phyloP scores from a whole-genome alignment of 2,888 invertebrate species.

The Calameuta idolon region DNA sequence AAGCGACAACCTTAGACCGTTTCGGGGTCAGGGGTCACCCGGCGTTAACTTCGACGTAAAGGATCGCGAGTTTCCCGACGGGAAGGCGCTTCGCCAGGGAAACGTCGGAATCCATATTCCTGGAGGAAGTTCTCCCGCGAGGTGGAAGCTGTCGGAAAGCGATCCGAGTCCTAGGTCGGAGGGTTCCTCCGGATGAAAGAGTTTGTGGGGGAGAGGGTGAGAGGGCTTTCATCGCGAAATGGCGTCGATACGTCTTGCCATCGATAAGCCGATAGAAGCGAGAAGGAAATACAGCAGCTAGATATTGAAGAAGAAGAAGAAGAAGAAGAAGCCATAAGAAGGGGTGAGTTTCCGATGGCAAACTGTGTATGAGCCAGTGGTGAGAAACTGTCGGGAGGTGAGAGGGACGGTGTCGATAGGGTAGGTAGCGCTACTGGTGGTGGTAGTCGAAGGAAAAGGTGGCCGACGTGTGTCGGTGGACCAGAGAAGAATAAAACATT shows the following conservation, averaged over 20 bases:
- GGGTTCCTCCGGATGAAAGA: neutral
- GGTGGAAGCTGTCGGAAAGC: neutral
- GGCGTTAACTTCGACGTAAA: neutral
- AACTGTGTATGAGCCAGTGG: neutral
- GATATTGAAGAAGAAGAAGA: constrained; percentile 7
- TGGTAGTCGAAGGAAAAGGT: neutral
- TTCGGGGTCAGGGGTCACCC: neutral
- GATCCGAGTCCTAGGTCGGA: neutral
- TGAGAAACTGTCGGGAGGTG: neutral
- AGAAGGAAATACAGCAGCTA: constrained; percentile 9
- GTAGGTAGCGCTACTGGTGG: neutral
- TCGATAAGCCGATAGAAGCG: constrained; percentile 20
- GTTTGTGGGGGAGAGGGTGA: neutral
- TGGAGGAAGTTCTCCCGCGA: neutral
- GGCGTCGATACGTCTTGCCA: constrained; percentile 34
- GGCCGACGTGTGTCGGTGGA: neutral
- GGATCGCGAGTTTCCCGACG: neutral
- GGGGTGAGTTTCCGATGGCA: neutral
- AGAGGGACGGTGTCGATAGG: neutral
- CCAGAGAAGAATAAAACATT: constrained; percentile 59
- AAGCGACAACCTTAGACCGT: neutral
- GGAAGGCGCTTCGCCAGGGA: neutral
- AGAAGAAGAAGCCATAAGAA: constrained; percentile 2
- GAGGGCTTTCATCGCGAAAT: constrained; percentile 19
- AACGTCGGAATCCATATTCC: neutral